Percentiles rank a stretch among this genome's conserved stretches.
These are phyloP conservation scores for Engystomops pustulosus DNA, from an alignment of 2,113 vertebrate genomes.

Conservation along the genomic window DNA sequence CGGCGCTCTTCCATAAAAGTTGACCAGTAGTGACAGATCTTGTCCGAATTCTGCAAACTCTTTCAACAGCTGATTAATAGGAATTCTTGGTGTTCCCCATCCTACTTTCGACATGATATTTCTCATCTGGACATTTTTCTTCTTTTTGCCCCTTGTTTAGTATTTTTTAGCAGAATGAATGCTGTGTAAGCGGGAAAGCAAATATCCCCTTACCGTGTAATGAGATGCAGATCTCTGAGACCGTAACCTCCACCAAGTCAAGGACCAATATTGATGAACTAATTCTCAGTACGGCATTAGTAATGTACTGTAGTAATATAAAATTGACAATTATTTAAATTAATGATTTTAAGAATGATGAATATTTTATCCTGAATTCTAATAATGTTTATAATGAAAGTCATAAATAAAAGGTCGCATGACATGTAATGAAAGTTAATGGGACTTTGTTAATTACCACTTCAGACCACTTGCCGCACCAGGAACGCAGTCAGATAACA, in stretches of 20 bases:
- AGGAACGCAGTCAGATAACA: neutral
- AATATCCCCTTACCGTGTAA: neutral
- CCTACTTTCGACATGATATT: no score
- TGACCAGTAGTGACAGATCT: no score
- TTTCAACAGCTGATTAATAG: no score
- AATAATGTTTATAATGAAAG: constrained; percentile 19
- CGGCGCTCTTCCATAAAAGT: no score
- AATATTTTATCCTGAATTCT: neutral
- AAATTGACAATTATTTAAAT: neutral
- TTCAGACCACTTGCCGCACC: neutral
- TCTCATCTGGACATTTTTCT: no score
- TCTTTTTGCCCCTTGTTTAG: no score
- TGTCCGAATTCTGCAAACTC: no score
- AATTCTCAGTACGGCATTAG: neutral
- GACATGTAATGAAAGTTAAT: neutral
- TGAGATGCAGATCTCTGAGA: neutral
- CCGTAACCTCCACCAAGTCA: neutral
- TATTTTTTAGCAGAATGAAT: neutral
- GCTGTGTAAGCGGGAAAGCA: no score
- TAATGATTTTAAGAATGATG: neutral
- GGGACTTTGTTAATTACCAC: neutral
- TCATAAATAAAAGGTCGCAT: neutral
- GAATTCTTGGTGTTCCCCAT: no score
- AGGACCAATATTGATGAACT: neutral
- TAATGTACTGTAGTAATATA: neutral